phyloP scores from a whole-genome alignment of 2,888 invertebrate genomes.

The Charanyca ferruginea region DNA sequence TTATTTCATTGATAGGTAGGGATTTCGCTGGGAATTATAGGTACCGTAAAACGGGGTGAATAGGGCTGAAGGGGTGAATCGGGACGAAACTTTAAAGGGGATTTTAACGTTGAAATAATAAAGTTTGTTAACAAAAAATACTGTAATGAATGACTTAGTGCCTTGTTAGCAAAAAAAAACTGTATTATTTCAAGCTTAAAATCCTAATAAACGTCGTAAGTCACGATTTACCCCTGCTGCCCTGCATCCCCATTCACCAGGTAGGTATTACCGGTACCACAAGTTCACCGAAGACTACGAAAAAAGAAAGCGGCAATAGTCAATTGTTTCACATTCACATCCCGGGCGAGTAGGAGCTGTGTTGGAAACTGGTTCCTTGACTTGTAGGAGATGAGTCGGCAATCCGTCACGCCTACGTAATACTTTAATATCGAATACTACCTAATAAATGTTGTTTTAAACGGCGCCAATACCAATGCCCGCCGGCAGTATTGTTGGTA shows the following conservation, averaged over 20 bases:
- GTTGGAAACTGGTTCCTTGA: constrained; percentile 43
- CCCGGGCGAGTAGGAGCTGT: constrained; percentile 11
- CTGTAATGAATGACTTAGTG: too few relatives aligned
- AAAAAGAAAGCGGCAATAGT: constrained; percentile 39
- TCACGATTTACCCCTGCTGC: too few relatives aligned
- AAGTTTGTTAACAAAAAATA: too few relatives aligned
- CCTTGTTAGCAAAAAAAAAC: too few relatives aligned
- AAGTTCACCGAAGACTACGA: neutral
- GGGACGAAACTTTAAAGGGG: too few relatives aligned
- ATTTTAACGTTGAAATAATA: too few relatives aligned
- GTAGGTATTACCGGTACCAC: neutral
- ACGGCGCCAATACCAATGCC: too few relatives aligned
- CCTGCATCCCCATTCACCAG: too few relatives aligned
- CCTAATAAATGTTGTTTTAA: constrained; percentile 6
- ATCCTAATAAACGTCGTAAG: too few relatives aligned
- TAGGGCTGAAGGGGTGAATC: too few relatives aligned
- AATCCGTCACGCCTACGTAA: constrained; percentile 53
- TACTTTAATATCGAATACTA: constrained; percentile 9
- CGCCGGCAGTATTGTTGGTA: constrained; percentile 6
- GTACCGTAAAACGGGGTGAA: too few relatives aligned
- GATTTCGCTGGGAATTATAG: neutral
- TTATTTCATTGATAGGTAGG: constrained; percentile 53
- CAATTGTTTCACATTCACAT: constrained; percentile 38
- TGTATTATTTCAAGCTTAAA: too few relatives aligned
- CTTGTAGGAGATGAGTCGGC: constrained; percentile 41